Base-by-base conservation (phyloP, 2,888 invertebrate species). In the Polydrusus cervinus region DNA sequence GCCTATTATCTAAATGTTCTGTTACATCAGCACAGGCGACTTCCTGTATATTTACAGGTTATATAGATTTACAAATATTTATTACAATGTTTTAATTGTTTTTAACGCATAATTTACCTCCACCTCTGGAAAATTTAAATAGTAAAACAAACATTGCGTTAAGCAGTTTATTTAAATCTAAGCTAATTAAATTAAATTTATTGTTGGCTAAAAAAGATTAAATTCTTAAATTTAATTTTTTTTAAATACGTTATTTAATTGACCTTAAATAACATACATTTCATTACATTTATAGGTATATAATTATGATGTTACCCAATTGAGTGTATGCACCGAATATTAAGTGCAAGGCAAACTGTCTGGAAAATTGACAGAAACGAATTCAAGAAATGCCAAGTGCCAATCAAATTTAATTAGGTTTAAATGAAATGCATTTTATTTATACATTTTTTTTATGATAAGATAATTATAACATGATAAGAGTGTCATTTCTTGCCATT, bases 41-140 rank as follows among this genome's bases (percentile, higher is more conserved):
- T 60, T 60, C 57, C 57, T 60, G 38, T 60, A 60, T 18, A 60
- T 30, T 60, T 25, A 25, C 25, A 25, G 25, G 25, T 7, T 60
- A 60, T n/a, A n/a, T 7, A 60, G 38, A 60, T 60, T 60, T 60
- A 60, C 57, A 60, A 60, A 60, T 60, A 60, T 60, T 60, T 60
- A 60, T 38, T 60, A 60, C 16, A 38, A 34, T 30, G 57, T 16
- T 60, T 38, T 18, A 60, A 60, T 60, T 60, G 57, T 60, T 18
- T 25, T 40, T 60, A 16, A 38, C 57, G 7, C 14, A 60, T 60
- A 38, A 60, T 60, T 38, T 16, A 34, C 30, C 13, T 30, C 10
- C 14, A 57, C n/a, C 55, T 34, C 34, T 57, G 34, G 34, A 34
- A 34, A 34, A 7, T 34, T 14, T 57, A 51, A 34, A 57, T 20